Conservation (phyloP, 2,888 invertebrate species). For the Thereva unica region DNA sequence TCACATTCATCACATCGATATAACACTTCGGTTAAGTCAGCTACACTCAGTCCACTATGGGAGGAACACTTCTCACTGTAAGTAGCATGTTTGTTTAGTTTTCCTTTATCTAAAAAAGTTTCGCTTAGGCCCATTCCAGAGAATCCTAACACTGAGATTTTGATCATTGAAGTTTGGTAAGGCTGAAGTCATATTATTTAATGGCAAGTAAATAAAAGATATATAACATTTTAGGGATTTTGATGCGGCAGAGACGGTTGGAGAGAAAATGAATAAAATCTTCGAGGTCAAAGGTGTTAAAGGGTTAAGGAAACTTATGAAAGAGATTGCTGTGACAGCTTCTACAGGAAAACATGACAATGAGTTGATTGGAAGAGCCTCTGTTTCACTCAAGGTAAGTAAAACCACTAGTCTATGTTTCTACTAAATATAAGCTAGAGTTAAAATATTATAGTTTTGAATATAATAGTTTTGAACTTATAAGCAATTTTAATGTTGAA, state of each 20-base stretch:
- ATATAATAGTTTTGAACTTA: too few species aligned
- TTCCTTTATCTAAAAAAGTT: constrained; percentile 2
- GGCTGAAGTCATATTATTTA: constrained; percentile 46
- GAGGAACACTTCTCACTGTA: constrained; percentile 97
- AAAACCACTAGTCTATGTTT: not conserved
- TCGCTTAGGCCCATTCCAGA: constrained; percentile 71
- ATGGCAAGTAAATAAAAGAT: not conserved
- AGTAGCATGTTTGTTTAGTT: constrained; percentile 57
- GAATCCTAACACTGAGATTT: constrained; percentile 71
- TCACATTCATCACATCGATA: constrained; percentile 78
- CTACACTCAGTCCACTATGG: constrained; percentile 91
- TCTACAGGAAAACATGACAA: constrained; percentile 93
- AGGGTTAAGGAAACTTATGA: constrained; percentile 81
- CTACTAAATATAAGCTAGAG: too few species aligned
- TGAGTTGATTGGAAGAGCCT: constrained; percentile 90
- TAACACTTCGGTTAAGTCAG: constrained; percentile 88
- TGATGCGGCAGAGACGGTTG: constrained; percentile 86
- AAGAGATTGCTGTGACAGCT: constrained; percentile 91
- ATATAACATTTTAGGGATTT: constrained; percentile 70
- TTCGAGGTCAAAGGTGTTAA: constrained; percentile 84
- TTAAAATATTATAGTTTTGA: too few species aligned
- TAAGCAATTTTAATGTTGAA: too few species aligned
- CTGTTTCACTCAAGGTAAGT: constrained; percentile 80
- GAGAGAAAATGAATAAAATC: constrained; percentile 84
- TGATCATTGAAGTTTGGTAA: constrained; percentile 82